phyloP scores from a whole-genome alignment of 2,888 invertebrate genomes.

The Nomada hirtipes region DNA sequence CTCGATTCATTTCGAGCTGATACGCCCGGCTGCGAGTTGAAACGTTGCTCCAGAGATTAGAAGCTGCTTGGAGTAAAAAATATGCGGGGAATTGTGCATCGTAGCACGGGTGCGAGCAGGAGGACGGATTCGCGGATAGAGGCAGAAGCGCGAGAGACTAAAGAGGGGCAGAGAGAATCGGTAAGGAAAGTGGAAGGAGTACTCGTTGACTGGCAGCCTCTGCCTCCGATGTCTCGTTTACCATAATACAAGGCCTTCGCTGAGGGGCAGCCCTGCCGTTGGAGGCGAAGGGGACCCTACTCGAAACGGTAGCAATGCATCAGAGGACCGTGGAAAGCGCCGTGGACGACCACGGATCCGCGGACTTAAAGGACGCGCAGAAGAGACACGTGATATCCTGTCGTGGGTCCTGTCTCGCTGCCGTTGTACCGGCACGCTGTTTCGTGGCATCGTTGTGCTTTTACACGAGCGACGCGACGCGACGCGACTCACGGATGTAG shows the following conservation, averaged over 20 bases:
- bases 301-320: conserved; percentile 75
- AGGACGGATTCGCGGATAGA: conserved; percentile 11
- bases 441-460: conserved; percentile 49
- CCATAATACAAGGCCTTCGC: conserved; percentile 76
- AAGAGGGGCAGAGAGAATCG: conserved; percentile 39
- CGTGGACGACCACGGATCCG: conserved; percentile 50
- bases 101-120: neutral
- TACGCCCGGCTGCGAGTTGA: neutral
- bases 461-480: conserved; percentile 55
- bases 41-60: neutral
- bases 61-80: no score
- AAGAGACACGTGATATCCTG: conserved; percentile 69
- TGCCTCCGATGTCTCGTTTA: conserved; percentile 76
- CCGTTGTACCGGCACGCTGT: conserved; percentile 50
- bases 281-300: conserved; percentile 41
- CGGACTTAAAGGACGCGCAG: conserved; percentile 58
- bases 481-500: conserved; percentile 26
- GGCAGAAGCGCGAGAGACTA: conserved; percentile 33
- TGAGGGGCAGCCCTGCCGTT: conserved; percentile 54
- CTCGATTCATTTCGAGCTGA: conserved; percentile 4
- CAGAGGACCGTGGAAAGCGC: conserved; percentile 66
- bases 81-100: no score
- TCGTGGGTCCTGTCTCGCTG: conserved; percentile 59
- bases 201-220: conserved; percentile 74
- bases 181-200: conserved; percentile 52